Conservation (phyloP, 2,797 vertebrate genomes). For the Bradypodion ventrale region DNA sequence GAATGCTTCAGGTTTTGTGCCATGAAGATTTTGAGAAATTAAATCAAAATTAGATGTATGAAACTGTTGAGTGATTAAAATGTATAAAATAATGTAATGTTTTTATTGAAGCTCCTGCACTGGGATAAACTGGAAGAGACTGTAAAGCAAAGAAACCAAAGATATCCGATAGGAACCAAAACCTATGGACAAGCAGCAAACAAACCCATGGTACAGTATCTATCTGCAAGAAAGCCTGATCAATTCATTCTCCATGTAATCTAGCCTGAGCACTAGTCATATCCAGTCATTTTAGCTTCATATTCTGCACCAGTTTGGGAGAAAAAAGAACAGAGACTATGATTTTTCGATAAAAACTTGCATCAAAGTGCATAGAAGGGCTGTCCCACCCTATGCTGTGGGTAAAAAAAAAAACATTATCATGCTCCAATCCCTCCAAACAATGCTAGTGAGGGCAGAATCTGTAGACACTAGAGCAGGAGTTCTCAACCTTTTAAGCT, state of each 20-base stretch:
- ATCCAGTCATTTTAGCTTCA: not conserved
- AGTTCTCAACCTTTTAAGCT: no score
- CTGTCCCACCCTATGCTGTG: no score
- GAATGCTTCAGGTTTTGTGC: no score
- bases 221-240: no score
- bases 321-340: not conserved
- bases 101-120: constrained; percentile 9
- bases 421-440: no score
- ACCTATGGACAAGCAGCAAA: not conserved
- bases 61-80: no score
- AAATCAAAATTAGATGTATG: no score
- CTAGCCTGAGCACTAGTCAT: not conserved
- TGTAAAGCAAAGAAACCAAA: not conserved
- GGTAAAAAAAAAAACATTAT: no score
- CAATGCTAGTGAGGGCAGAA: no score
- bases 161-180: not conserved
- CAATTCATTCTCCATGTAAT: accelerated
- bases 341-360: not conserved
- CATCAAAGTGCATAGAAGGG: not conserved
- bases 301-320: not conserved
- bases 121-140: not conserved
- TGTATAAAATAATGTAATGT: not conserved
- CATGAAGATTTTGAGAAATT: not conserved
- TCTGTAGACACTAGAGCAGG: no score
- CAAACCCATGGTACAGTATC: not conserved